These are phyloP conservation scores for Venustoraphidia nigricollis DNA, from an alignment of 2,888 invertebrate species.

Conservation along the genomic window DNA sequence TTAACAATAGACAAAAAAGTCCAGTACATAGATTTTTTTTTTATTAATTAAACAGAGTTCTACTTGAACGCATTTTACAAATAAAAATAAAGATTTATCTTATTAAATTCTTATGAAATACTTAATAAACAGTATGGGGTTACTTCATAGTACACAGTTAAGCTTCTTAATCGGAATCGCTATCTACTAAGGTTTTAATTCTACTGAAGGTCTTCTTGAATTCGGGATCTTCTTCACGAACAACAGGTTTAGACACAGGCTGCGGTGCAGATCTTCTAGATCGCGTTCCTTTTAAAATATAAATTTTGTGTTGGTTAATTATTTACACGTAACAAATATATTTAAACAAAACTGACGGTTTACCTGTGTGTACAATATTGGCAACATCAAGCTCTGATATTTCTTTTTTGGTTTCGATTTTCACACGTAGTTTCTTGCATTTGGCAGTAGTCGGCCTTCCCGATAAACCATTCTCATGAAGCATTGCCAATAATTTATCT, in stretches of 20 bases:
- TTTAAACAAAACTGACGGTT: not conserved
- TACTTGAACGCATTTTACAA: too few relatives aligned
- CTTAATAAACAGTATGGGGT: too few relatives aligned
- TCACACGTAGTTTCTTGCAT: not conserved
- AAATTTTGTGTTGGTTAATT: not conserved
- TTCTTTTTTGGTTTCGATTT: slow-evolving; percentile 1
- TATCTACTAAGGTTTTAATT: not conserved
- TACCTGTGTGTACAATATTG: slow-evolving; percentile 1
- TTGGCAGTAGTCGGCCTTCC: not conserved
- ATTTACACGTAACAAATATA: too few relatives aligned
- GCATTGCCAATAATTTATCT: not conserved
- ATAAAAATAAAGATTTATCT: too few relatives aligned
- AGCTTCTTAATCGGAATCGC: not conserved
- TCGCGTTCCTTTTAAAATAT: not conserved
- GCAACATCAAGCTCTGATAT: not conserved
- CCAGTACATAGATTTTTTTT: too few relatives aligned
- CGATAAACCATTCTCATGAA: slow-evolving; percentile 1
- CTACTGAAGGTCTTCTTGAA: not conserved
- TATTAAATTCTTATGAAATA: not conserved
- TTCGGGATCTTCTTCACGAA: not conserved
- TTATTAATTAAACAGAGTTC: too few relatives aligned
- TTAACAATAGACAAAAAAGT: too few relatives aligned
- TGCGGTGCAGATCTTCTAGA: not conserved
- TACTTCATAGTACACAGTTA: too few relatives aligned
- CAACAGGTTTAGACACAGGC: not conserved